phyloP scores from a whole-genome alignment of 2,797 vertebrate genomes.

The Channallabes apus region DNA sequence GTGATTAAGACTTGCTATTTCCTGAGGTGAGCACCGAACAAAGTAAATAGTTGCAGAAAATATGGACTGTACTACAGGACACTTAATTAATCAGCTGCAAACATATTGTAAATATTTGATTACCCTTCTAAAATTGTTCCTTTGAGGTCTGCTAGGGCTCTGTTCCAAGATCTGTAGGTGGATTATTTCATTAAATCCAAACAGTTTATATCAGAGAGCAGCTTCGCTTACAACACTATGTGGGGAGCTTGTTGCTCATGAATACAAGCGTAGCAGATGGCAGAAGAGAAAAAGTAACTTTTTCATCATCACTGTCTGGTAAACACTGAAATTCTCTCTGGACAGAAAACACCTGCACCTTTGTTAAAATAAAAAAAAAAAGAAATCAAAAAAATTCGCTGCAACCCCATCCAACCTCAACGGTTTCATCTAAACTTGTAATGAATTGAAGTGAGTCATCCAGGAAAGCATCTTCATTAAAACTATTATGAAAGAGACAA shows the following conservation, averaged over 20 bases:
- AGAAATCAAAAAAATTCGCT: not conserved
- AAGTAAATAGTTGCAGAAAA: conserved; percentile 5
- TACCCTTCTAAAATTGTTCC: conserved; percentile 55
- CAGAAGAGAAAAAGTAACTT: conserved; percentile 61
- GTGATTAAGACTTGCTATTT: conserved; percentile 3
- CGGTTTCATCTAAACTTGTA: not conserved
- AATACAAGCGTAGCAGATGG: conserved; percentile 69
- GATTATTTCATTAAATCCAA: conserved; percentile 79
- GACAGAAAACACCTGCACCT: conserved; percentile 76
- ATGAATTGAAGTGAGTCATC: conserved; percentile 12
- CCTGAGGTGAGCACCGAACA: not conserved
- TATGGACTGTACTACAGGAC: conserved; percentile 55
- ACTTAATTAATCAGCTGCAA: conserved; percentile 65
- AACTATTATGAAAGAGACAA: conserved; percentile 27
- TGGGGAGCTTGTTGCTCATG: conserved; percentile 73
- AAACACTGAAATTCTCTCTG: conserved; percentile 64
- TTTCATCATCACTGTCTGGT: conserved; percentile 68
- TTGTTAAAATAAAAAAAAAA: conserved; percentile 53
- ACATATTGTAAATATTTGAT: conserved; percentile 71
- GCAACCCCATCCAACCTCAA: not conserved
- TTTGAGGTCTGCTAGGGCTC: conserved; percentile 62
- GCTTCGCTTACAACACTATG: conserved; percentile 72
- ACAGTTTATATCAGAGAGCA: conserved; percentile 76
- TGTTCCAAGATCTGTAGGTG: conserved; percentile 68
- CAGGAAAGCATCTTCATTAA: not conserved